A percentile compares a stretch with the other conserved stretches of the same genome.
phyloP scores from a whole-genome alignment of 2,113 vertebrate genomes.

The Malurus melanocephalus region DNA sequence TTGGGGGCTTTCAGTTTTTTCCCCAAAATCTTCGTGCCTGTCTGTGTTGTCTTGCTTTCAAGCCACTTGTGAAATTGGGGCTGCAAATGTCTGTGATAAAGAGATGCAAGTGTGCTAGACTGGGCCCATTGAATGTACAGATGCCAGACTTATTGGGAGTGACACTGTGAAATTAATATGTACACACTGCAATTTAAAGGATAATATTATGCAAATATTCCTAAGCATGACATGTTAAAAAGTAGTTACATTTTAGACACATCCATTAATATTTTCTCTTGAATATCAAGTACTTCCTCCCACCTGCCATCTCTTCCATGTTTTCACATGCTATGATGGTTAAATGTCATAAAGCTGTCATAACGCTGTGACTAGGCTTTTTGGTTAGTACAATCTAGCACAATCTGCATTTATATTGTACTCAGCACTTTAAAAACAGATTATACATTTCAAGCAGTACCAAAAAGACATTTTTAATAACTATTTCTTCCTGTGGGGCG shows the following conservation, averaged over 20 bases:
- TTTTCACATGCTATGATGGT: conserved; percentile 41
- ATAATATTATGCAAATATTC: conserved; percentile 53
- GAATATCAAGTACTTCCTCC: conserved; percentile 43
- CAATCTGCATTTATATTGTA: conserved; percentile 1
- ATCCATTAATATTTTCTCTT: conserved; percentile 52
- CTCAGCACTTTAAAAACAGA: background rate
- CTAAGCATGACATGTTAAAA: conserved; percentile 10
- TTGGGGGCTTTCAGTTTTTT: background rate
- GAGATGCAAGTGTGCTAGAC: background rate
- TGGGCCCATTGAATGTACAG: background rate
- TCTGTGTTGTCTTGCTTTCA: background rate
- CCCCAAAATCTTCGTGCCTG: background rate
- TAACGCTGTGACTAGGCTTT: conserved; percentile 48
- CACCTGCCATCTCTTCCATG: conserved; percentile 26
- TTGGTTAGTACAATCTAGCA: background rate
- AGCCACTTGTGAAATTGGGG: background rate
- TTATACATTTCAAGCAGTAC: background rate
- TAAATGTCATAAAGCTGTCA: conserved; percentile 53
- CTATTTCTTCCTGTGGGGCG: background rate
- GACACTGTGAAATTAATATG: conserved; percentile 14
- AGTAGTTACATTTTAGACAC: conserved; percentile 33
- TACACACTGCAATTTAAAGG: conserved; percentile 24
- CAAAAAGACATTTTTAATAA: background rate
- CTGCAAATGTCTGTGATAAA: background rate
- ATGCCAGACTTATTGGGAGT: background rate